Evolutionary conservation across 2,797 vertebrate genomes (phyloP).

Genomic region (Amblyraja radiata): DNA sequence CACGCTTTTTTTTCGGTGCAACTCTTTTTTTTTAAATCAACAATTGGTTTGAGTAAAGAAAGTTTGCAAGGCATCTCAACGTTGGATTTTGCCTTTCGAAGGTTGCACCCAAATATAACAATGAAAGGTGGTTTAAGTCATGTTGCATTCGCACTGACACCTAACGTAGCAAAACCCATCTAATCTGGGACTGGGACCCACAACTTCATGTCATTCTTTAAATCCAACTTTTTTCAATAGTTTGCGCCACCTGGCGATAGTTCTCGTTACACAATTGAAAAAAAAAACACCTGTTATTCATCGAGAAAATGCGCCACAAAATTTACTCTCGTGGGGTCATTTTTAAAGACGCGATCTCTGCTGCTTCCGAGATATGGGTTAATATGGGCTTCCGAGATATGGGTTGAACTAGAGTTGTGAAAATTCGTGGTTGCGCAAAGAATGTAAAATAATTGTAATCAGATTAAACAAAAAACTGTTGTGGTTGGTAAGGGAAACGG

Average conservation of each 20-base stretch:
- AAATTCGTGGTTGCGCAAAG: background rate
- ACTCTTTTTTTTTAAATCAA: background rate
- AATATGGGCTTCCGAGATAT: background rate
- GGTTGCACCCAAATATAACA: background rate
- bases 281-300: background rate
- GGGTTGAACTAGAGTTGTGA: background rate
- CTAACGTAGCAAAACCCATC: background rate
- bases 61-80: no score
- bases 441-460: background rate
- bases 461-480: no score
- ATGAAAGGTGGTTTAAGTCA: background rate
- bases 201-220: background rate
- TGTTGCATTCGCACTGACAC: background rate
- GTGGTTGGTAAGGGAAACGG: no score
- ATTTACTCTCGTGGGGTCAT: background rate
- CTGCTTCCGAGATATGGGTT: background rate
- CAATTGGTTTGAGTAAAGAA: background rate
- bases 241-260: slow-evolving; percentile 18
- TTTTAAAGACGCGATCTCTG: background rate
- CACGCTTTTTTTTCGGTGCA: background rate
- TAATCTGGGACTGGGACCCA: no score
- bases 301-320: background rate
- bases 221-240: background rate
- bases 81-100: background rate
- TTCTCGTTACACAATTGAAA: background rate